phyloP scores from a whole-genome alignment of 2,888 invertebrate genomes.

The Ctenicera cuprea region DNA sequence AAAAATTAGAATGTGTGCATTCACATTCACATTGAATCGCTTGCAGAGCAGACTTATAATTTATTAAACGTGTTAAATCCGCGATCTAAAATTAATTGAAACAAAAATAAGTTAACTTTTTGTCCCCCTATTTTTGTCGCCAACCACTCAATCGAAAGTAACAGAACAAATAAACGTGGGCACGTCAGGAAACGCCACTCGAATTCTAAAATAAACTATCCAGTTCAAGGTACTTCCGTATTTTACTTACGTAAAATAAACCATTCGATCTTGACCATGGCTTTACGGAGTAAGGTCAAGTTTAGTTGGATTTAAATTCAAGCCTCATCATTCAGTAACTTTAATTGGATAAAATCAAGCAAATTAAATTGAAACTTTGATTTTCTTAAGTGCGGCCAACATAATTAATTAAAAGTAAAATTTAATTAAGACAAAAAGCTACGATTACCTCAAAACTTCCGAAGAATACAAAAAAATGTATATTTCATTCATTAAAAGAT shows the following conservation, averaged over 20 bases:
- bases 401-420: no score
- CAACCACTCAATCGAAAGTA: not conserved
- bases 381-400: no score
- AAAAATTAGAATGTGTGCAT: conserved; percentile 11
- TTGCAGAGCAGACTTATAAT: not conserved
- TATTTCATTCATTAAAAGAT: no score
- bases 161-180: not conserved
- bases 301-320: conserved; percentile 1
- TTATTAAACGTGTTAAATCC: not conserved
- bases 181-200: not conserved
- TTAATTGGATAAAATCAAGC: not conserved
- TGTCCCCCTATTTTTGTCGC: not conserved
- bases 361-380: no score
- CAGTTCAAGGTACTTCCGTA: conserved; percentile 26
- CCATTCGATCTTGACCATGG: conserved; percentile 16
- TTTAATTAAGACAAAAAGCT: no score
- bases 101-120: not conserved
- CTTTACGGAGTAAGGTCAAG: not conserved
- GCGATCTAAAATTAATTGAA: not conserved
- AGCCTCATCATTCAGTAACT: not conserved
- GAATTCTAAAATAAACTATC: not conserved
- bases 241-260: conserved; percentile 18
- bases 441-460: no score
- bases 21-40: conserved; percentile 10
- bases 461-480: no score